Conservation (phyloP, 2,113 vertebrate species). For the Suricata suricatta region DNA sequence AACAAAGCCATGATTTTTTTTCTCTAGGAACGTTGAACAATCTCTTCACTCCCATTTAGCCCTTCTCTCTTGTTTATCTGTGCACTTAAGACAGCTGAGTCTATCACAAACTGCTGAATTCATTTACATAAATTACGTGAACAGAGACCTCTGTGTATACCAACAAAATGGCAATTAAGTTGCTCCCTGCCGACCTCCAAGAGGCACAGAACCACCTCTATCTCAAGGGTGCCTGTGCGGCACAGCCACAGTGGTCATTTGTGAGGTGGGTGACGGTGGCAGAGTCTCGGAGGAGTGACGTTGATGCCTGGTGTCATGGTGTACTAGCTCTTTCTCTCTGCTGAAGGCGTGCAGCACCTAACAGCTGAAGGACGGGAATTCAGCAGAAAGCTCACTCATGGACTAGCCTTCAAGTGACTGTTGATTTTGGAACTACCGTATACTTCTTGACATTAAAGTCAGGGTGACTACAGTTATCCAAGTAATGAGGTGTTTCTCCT, state of each 20-base stretch:
- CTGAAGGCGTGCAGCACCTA: background rate
- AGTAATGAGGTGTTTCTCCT: background rate
- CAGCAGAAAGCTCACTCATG: conserved; percentile 12
- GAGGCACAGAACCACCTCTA: conserved; percentile 54
- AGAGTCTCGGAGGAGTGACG: background rate
- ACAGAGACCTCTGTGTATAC: conserved; percentile 67
- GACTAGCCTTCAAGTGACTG: background rate
- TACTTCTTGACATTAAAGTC: background rate
- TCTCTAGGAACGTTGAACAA: background rate
- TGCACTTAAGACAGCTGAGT: conserved; percentile 48
- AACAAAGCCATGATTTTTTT: conserved; percentile 40
- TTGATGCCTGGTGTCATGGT: background rate
- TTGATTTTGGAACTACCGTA: background rate
- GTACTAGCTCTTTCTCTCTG: conserved; percentile 35
- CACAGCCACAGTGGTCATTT: conserved; percentile 37
- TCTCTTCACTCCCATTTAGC: conserved; percentile 17
- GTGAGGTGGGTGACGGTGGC: background rate
- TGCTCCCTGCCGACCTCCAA: background rate
- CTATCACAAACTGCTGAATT: conserved; percentile 49
- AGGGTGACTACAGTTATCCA: background rate
- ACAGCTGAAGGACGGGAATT: conserved; percentile 4
- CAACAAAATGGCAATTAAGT: conserved; percentile 21
- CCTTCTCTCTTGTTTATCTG: conserved; percentile 41
- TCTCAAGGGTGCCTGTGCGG: conserved; percentile 17
- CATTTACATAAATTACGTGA: conserved; percentile 63